phyloP scores from a whole-genome alignment of 2,113 vertebrate species.

The Periophthalmodon schlosseri region DNA sequence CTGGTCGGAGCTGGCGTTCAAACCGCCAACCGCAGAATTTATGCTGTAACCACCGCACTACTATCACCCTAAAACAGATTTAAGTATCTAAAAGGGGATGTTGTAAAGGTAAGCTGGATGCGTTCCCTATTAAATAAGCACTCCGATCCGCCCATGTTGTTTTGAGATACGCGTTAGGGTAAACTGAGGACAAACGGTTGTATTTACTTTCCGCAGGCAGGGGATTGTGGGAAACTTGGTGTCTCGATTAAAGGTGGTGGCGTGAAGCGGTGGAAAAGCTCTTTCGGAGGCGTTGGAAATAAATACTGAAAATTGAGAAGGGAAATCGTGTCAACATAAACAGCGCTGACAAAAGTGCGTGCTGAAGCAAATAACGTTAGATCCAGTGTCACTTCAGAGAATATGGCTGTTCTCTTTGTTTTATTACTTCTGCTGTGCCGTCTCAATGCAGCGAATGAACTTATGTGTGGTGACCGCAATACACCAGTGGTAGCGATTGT shows the following conservation, averaged over 20 bases:
- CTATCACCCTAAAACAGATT: not conserved
- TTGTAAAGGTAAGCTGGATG: not conserved
- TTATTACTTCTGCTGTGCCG: slow-evolving; percentile 17
- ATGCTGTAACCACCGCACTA: too few species aligned
- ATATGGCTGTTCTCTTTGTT: slow-evolving; percentile 6
- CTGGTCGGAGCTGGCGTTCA: too few species aligned
- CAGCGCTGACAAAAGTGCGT: slow-evolving; percentile 24
- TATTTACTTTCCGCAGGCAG: slow-evolving; percentile 30
- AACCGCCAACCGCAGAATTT: too few species aligned
- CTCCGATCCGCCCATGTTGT: not conserved
- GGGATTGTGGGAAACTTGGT: slow-evolving; percentile 12
- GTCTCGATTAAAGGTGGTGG: slow-evolving; percentile 37
- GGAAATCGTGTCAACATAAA: slow-evolving; percentile 28
- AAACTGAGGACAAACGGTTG: not conserved
- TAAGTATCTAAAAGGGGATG: not conserved
- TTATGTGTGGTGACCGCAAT: not conserved
- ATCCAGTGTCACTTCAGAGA: slow-evolving; percentile 9
- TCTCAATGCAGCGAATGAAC: slow-evolving; percentile 8
- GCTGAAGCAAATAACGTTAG: slow-evolving; percentile 36
- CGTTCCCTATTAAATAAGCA: not conserved
- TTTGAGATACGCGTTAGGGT: not conserved
- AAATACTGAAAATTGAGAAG: slow-evolving; percentile 38
- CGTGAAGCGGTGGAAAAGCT: slow-evolving; percentile 23
- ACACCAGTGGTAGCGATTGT: not conserved
- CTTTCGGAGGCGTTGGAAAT: slow-evolving; percentile 24